Evolutionary conservation across 1,140 invertebrate genomes (phyloP).

Genomic region (Mesaphorura yosii): DNA sequence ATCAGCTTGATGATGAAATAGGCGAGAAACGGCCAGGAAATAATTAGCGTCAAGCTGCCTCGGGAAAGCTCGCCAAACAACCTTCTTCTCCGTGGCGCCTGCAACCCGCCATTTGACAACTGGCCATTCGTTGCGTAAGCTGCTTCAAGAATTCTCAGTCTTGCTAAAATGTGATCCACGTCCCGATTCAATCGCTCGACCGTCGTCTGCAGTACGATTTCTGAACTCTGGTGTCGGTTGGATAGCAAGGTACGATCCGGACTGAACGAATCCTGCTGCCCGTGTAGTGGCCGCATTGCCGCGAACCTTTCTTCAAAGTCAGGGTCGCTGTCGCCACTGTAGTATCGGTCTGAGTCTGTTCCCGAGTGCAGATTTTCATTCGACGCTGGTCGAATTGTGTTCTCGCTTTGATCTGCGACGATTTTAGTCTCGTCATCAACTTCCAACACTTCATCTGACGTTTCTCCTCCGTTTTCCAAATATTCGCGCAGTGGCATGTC

Average conservation of each 20-base stretch:
- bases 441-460: slow-evolving; percentile 21
- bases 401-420: background rate
- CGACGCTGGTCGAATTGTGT: background rate
- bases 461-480: slow-evolving; percentile 9
- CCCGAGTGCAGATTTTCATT: slow-evolving; percentile 13
- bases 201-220: slow-evolving; percentile 15
- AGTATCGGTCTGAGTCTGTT: slow-evolving; percentile 26
- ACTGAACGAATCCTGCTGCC: background rate
- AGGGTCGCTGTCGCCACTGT: slow-evolving; percentile 30
- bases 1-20: slow-evolving; percentile 27
- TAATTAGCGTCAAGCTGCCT: slow-evolving; percentile 16
- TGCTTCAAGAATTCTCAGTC: slow-evolving; percentile 28
- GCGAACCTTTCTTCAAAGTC: slow-evolving; percentile 10
- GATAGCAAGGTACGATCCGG: background rate
- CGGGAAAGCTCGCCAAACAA: slow-evolving; percentile 16
- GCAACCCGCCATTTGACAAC: background rate
- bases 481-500: no score
- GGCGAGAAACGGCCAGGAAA: slow-evolving; percentile 29
- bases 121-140: slow-evolving; percentile 22
- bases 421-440: background rate
- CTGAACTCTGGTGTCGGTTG: background rate
- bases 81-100: background rate
- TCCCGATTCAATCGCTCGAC: slow-evolving; percentile 29
- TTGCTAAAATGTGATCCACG: slow-evolving; percentile 28
- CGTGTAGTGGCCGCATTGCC: background rate